A percentile compares a stretch with the other conserved stretches of the same genome.
Conservation (phyloP, 1,140 invertebrate genomes). For the Asbolus verrucosus region DNA sequence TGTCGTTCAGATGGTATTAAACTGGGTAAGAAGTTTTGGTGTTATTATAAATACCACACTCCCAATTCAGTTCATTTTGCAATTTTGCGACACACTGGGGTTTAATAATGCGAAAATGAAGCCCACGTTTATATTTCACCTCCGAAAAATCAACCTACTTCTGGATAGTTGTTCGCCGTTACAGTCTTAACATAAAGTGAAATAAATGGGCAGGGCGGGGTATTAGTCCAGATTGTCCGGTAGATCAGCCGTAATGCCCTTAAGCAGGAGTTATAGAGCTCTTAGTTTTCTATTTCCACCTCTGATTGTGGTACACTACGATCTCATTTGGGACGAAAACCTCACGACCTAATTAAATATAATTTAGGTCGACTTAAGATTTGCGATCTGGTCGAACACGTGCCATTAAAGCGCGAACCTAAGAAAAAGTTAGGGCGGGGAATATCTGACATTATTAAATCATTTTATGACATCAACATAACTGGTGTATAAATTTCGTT, state of each 20-base stretch:
- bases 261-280: conserved; percentile 51
- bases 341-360: conserved; percentile 31
- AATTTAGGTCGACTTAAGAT: conserved; percentile 22
- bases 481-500: no score
- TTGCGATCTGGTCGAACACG: no score
- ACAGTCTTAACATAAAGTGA: conserved; percentile 35
- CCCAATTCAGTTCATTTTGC: no score
- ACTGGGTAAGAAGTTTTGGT: no score
- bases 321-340: conserved; percentile 3
- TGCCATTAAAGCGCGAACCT: no score
- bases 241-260: conserved; percentile 50
- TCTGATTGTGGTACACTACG: conserved; percentile 20
- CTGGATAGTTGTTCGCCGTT: neutral
- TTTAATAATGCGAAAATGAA: no score
- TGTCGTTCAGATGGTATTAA: no score
- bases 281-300: conserved; percentile 52
- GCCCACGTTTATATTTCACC: neutral
- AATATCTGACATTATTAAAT: no score
- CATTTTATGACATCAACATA: no score
- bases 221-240: conserved; percentile 50
- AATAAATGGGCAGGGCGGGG: conserved; percentile 43
- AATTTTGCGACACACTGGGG: no score
- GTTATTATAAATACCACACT: no score
- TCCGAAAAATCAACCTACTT: neutral
- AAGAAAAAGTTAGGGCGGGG: no score